Conservation (phyloP, 2,888 invertebrate species). For the Catocala sponsa region DNA sequence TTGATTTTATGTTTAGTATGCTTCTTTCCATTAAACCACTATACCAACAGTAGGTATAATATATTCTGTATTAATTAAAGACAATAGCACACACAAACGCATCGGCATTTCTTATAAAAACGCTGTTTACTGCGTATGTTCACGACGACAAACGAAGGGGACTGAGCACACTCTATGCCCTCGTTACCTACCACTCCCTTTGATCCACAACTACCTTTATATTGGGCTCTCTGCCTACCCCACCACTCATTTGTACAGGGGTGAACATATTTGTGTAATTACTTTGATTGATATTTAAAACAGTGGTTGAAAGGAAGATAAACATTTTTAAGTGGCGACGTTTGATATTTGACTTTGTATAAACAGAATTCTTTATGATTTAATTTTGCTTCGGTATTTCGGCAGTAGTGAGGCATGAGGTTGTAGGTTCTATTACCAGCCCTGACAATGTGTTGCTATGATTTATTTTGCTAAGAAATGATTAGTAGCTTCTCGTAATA, state of each 20-base stretch:
- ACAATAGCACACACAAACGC: slow-evolving; percentile 12
- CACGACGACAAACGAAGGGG: slow-evolving; percentile 29
- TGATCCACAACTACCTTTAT: slow-evolving; percentile 44
- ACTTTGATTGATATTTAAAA: slow-evolving; percentile 50
- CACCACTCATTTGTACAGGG: slow-evolving; percentile 24
- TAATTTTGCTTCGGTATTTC: not conserved
- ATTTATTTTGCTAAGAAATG: too few species aligned
- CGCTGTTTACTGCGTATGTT: slow-evolving; percentile 45
- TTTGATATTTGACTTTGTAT: not conserved
- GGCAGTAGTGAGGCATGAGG: too few species aligned
- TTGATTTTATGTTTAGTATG: too few species aligned
- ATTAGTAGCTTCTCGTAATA: too few species aligned
- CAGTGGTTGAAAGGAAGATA: slow-evolving; percentile 27
- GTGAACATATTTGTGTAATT: slow-evolving; percentile 52
- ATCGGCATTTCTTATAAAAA: slow-evolving; percentile 26
- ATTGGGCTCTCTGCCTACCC: slow-evolving; percentile 26
- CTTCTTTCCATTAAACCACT: too few species aligned
- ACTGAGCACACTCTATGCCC: slow-evolving; percentile 34
- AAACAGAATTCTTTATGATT: not conserved
- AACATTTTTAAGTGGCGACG: slow-evolving; percentile 11
- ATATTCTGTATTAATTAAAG: slow-evolving; percentile 8
- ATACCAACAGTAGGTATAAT: too few species aligned
- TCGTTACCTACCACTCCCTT: slow-evolving; percentile 51
- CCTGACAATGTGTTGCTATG: too few species aligned
- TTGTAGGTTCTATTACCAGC: too few species aligned